Evolutionary conservation across 2,113 vertebrate species (phyloP), one percentile per base, ranked within the genome.

Genomic region (Solea senegalensis): DNA sequence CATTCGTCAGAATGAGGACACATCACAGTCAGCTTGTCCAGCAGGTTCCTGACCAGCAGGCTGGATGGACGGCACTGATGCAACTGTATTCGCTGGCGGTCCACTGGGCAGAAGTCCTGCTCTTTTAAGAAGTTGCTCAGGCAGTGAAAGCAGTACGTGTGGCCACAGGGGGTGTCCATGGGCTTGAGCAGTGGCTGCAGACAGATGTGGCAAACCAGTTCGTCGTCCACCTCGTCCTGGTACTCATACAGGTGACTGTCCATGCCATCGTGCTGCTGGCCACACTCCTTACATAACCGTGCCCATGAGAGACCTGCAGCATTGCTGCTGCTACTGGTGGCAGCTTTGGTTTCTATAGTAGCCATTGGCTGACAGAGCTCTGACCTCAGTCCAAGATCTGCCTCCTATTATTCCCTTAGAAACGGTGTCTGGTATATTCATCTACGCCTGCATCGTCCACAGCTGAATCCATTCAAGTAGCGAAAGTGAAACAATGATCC

Each of bases 191-290:
- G 89, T 1, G 96, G 95, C 90, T 97, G 96, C 63, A 97, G 94
- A 81, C 96, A 97, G 77, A 97, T 97, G 84, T 97, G 96, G 85
- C 96, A 97, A 55, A 95, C 87, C 77, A 97, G 90, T 63, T 97
- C 96, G 13, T 97, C 95, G 0, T 97, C 96, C 83, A 97, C 96
- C 34, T 97, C 96, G 1, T 96, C 95, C 77, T 94, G 95, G 88
- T 97, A 97, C 88, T 97, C 96, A 55, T 96, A 97, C 58, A 97
- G 91, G 74, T 97, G 96, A 82, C 93, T 95, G 62, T 97, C 95
- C 45, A 84, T 90, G 62, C 91, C 74, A 14, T 93, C 92, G 11
- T 97, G 96, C 71, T 74, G 79, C 91, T 97, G 96, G 8, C 96
- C 96, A 0, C 96, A 97, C 69, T 97, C 95, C 0, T 90, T 92